Evolutionary conservation across 2,888 invertebrate genomes (phyloP).

Genomic region (Ernsta delagoae): DNA sequence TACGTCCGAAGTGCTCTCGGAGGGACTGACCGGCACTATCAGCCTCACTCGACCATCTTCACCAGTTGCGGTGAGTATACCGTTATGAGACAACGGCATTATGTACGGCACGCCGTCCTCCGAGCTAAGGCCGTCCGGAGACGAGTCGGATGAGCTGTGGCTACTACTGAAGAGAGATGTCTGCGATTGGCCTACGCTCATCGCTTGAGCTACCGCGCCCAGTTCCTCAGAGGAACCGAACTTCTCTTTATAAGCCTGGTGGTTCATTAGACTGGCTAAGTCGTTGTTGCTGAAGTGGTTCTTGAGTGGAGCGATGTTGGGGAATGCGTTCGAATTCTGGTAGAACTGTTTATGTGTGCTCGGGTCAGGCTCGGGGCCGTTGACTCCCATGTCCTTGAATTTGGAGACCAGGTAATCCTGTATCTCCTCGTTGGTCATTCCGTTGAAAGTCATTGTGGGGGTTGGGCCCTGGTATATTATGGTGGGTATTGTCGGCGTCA

Average conservation of each 20-base stretch:
- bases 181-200: conserved; percentile 70
- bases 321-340: conserved; percentile 74
- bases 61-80: conserved; percentile 86
- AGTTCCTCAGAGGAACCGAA: conserved; percentile 56
- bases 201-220: conserved; percentile 59
- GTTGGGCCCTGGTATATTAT: conserved; percentile 49
- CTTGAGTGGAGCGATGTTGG: conserved; percentile 69
- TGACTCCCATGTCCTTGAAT: conserved; percentile 68
- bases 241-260: conserved; percentile 56
- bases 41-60: conserved; percentile 86
- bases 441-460: conserved; percentile 60
- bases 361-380: conserved; percentile 49
- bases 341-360: conserved; percentile 69
- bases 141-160: conserved; percentile 78
- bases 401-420: conserved; percentile 72
- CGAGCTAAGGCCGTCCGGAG: conserved; percentile 68
- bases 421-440: conserved; percentile 72
- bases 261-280: conserved; percentile 58
- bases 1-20: conserved; percentile 64
- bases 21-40: conserved; percentile 86
- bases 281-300: conserved; percentile 69
- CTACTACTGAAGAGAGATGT: conserved; percentile 67
- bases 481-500: conserved; percentile 47
- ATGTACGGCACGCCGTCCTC: conserved; percentile 85
- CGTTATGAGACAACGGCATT: conserved; percentile 87